Percentiles rank a stretch among this genome's conserved stretches.
Conservation (phyloP, 2,888 invertebrate species). For the Drosophila pseudotakahashii region DNA sequence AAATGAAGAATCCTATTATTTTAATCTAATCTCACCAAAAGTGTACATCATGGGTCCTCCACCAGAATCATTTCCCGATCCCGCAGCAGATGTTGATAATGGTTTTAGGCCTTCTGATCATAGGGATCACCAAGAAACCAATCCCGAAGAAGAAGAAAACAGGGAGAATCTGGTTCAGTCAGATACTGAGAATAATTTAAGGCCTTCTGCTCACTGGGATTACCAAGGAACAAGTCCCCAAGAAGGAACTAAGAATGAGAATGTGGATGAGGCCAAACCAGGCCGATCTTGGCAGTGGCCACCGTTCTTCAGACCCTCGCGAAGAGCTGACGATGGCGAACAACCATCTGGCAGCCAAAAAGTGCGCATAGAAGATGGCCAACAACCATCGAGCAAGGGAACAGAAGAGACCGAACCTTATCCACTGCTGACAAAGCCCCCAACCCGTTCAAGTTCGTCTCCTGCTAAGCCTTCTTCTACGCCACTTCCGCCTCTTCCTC, state of each 20-base stretch:
- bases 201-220: too few relatives aligned
- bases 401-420: neutral
- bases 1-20: neutral
- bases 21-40: conserved; percentile 9
- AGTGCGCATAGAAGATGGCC: neutral
- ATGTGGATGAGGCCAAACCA: neutral
- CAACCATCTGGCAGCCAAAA: neutral
- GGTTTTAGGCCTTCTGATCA: too few relatives aligned
- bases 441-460: neutral
- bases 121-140: neutral
- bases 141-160: neutral
- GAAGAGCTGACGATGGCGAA: neutral
- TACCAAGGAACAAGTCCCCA: neutral
- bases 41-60: conserved; percentile 1
- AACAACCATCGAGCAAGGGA: neutral
- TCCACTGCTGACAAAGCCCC: neutral
- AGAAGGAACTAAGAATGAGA: neutral
- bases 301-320: neutral
- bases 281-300: neutral
- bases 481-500: neutral
- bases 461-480: neutral
- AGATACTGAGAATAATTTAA: too few relatives aligned
- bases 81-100: too few relatives aligned
- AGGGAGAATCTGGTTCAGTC: neutral
- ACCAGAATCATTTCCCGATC: neutral